These are phyloP conservation scores for Octonoba sinensis DNA, from an alignment of 2,888 invertebrate species.

Conservation along the genomic window DNA sequence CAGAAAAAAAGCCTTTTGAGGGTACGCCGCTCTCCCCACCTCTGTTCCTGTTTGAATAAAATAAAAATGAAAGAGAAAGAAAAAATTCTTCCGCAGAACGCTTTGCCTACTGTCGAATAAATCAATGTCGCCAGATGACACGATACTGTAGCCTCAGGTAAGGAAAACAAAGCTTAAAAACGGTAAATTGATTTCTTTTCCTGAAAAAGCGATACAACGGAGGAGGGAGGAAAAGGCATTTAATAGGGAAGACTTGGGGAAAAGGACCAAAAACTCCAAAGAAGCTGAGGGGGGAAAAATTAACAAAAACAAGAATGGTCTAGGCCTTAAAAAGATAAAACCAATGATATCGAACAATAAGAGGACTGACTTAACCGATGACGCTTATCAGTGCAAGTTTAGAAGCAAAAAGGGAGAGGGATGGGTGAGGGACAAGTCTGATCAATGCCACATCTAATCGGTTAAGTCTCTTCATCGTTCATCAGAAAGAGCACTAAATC, in stretches of 20 bases:
- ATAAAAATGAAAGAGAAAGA: background rate
- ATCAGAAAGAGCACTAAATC: slow-evolving; percentile 2
- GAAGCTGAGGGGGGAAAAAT: background rate
- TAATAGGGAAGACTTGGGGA: slow-evolving; percentile 5
- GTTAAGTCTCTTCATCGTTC: slow-evolving; percentile 3
- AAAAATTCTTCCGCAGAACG: slow-evolving; percentile 7
- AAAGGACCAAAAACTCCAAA: slow-evolving; percentile 5
- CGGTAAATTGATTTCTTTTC: slow-evolving; percentile 54
- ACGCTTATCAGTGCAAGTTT: slow-evolving; percentile 33
- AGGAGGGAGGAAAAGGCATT: slow-evolving; percentile 7
- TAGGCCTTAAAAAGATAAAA: slow-evolving; percentile 19
- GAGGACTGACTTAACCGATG: slow-evolving; percentile 34
- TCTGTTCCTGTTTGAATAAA: too few relatives aligned
- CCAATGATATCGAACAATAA: slow-evolving; percentile 27
- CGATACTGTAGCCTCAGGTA: slow-evolving; percentile 57
- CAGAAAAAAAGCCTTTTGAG: too few relatives aligned
- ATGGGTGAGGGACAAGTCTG: slow-evolving; percentile 10
- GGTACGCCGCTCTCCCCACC: too few relatives aligned
- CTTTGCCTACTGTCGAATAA: slow-evolving; percentile 49
- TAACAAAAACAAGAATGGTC: slow-evolving; percentile 7
- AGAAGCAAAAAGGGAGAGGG: background rate
- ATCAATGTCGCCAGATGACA: slow-evolving; percentile 63
- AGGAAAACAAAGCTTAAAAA: slow-evolving; percentile 63
- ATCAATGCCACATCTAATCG: slow-evolving; percentile 31
- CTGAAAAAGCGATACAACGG: slow-evolving; percentile 2